These are phyloP conservation scores for Picus viridis DNA, from an alignment of 2,797 vertebrate species.

Conservation along the genomic window DNA sequence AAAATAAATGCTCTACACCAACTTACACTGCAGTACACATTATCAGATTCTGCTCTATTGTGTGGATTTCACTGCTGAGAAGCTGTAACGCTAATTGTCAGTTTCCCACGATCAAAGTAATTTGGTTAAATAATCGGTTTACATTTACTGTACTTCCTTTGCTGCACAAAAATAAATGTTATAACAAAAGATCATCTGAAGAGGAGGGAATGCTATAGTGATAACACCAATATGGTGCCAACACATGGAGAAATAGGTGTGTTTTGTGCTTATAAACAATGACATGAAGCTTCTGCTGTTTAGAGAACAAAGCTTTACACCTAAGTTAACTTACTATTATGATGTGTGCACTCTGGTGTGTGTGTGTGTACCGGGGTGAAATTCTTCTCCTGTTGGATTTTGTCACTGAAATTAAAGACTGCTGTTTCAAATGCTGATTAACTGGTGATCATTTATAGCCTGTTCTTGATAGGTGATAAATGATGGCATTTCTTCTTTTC, in stretches of 20 bases:
- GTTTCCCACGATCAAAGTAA: constrained; percentile 68
- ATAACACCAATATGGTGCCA: constrained; percentile 69
- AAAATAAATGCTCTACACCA: constrained; percentile 44
- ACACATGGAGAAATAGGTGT: constrained; percentile 49
- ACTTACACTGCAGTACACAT: constrained; percentile 32
- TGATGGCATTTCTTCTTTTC: background rate
- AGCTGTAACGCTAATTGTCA: constrained; percentile 71
- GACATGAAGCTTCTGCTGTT: constrained; percentile 34
- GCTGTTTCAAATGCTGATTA: background rate
- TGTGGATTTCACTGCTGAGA: constrained; percentile 64
- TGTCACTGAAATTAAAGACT: background rate
- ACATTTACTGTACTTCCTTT: constrained; percentile 67
- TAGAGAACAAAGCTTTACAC: constrained; percentile 48
- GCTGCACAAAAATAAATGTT: constrained; percentile 51
- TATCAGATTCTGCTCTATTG: constrained; percentile 34
- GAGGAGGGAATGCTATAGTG: constrained; percentile 41
- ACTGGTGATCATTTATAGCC: background rate
- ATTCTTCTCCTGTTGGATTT: background rate
- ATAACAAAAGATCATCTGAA: constrained; percentile 57
- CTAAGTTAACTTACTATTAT: constrained; percentile 19
- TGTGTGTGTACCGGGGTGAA: background rate
- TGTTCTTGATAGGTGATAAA: background rate
- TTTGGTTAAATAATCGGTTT: constrained; percentile 73
- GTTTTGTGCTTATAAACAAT: constrained; percentile 47
- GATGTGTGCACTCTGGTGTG: background rate